phyloP scores from a whole-genome alignment of 2,113 vertebrate genomes.

The Sakesphorus luctuosus region DNA sequence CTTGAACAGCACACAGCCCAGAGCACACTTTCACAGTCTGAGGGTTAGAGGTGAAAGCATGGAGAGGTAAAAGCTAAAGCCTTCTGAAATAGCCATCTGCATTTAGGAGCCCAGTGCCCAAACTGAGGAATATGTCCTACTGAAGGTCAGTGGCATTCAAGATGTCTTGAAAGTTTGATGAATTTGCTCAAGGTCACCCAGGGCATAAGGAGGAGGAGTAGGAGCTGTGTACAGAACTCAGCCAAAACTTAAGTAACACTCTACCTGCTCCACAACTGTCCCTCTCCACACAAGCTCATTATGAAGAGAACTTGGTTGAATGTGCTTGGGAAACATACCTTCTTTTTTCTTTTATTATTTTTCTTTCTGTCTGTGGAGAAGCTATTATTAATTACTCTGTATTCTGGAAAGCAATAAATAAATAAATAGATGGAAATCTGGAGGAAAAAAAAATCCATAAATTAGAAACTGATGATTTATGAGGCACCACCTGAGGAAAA shows the following conservation, averaged over 20 bases:
- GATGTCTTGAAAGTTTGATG: background rate
- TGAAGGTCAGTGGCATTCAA: background rate
- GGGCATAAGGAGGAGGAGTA: background rate
- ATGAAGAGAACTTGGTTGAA: background rate
- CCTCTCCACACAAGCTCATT: background rate
- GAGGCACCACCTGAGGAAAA: conserved; percentile 52
- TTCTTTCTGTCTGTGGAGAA: background rate
- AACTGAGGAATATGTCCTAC: background rate
- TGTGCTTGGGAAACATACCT: background rate
- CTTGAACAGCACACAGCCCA: background rate
- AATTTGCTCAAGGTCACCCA: background rate
- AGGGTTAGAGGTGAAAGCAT: background rate
- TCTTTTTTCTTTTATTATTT: background rate
- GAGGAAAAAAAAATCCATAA: background rate
- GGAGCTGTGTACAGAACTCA: background rate
- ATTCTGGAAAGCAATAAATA: conserved; percentile 54
- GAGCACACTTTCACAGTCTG: background rate
- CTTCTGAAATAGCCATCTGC: background rate
- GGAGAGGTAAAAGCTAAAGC: background rate
- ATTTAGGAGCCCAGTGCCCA: background rate
- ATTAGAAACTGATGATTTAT: conserved; percentile 59
- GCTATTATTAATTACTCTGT: conserved; percentile 54
- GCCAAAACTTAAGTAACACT: background rate
- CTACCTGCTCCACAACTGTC: background rate
- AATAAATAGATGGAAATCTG: conserved; percentile 38